A percentile compares a stretch with the other conserved stretches of the same genome.
Conservation (phyloP, 2,888 invertebrate genomes). For the Drosophila multiciliata region DNA sequence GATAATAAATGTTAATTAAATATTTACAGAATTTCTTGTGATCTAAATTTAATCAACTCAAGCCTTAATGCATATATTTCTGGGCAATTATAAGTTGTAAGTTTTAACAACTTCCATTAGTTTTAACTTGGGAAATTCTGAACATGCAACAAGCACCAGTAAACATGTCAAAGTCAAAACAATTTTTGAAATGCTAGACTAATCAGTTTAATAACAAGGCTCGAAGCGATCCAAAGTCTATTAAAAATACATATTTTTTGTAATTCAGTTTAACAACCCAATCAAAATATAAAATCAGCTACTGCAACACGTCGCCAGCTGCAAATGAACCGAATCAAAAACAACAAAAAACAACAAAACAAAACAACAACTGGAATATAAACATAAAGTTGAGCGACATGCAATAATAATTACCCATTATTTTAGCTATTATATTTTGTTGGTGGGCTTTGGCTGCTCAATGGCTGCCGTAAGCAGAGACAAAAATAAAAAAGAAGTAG, state of each 20-base stretch:
- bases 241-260: constrained; percentile 57
- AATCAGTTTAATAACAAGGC: constrained; percentile 43
- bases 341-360: constrained; percentile 4
- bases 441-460: constrained; percentile 9
- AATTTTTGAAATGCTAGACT: constrained; percentile 32
- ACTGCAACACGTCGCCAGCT: constrained; percentile 37
- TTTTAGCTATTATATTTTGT: constrained; percentile 44
- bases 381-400: constrained; percentile 38
- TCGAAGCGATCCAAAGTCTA: constrained; percentile 22
- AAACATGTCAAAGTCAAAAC: constrained; percentile 47
- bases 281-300: constrained; percentile 39
- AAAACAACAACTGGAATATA: neutral
- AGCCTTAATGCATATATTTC: constrained; percentile 24
- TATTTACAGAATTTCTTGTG: neutral
- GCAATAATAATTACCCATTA: constrained; percentile 54
- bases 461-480: neutral
- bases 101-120: constrained; percentile 4
- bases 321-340: constrained; percentile 34
- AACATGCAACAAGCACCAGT: constrained; percentile 8
- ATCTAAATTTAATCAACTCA: constrained; percentile 1
- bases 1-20: neutral
- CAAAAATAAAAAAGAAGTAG: neutral
- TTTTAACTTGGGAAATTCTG: constrained; percentile 13
- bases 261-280: constrained; percentile 53
- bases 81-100: constrained; percentile 22